Evolutionary conservation across 1,140 invertebrate species (phyloP), one percentile per base, ranked within the genome.

Genomic region (Whitmania pigra): DNA sequence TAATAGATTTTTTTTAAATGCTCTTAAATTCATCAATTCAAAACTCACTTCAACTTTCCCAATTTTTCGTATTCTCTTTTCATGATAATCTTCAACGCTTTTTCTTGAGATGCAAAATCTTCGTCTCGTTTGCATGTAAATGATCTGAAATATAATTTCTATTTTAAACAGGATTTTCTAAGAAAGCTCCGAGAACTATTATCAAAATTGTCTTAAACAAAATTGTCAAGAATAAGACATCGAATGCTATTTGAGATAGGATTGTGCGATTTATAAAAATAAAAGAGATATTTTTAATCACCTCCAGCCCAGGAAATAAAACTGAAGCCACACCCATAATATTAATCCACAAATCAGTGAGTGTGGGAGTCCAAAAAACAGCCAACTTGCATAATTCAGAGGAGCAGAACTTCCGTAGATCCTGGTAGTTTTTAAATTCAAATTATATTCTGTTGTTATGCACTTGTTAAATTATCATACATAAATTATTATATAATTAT

Each of bases 301-400:
- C 80, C 73, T 75, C 71, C 60, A 49, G 4, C 76, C 76, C 20
- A 77, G 25, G 40, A 74, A 78, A 31, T 60, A 15, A 57, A 78
- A 53, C 29, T 73, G 29, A 49, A 79, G 69, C 53, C 70, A 72
- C 18, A 75, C 54, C 77, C 79, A 80, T 29, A 73, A 71, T 36
- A 73, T 63, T 3, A 80, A 40, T 17, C 78, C 60, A 27, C 73
- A 76, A 0, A 79, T 40, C 22, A 79, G 22, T 22, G 77, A 76
- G 63, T 74, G 72, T 0, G 79, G 79, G 31, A 80, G 69, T 15
- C 77, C 77, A 57, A 78, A 80, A 36, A 77, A 63, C 72, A 80
- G 78, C 79, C 78, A 80, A 0, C 69, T 71, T 31, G 70, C 22
- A 27, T 71, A 73, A 5, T 53, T 71, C 43, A 73, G 53, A 66